Evolutionary conservation across 2,888 invertebrate species (phyloP), one percentile per base, ranked within the genome.

Genomic region (Phyllotreta striolata): DNA sequence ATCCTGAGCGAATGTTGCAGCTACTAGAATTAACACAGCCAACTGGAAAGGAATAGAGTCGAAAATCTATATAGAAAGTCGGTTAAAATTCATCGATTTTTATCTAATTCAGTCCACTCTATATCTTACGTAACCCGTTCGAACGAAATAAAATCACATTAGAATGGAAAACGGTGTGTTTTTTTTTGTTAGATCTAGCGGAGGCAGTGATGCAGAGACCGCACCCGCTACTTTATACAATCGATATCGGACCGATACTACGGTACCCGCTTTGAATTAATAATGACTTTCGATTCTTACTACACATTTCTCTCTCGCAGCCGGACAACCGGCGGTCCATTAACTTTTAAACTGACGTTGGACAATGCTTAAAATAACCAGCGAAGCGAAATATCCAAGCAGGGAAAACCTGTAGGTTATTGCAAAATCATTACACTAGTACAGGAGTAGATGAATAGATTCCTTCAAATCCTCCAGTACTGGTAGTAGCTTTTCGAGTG

Each of bases 1-100:
- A 63, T 84, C 84, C 84, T 86, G 78, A 79, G 79, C 81, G 81
- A 83, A 78, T 78, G 83, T 76, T 79, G 82, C 72, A 81, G 85
- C 78, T 82, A 78, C 74, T 46, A 76, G 59, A 57, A 73, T 72
- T 58, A 77, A 67, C 70, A 81, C 76, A 74, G 78, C 77, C 73
- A 79, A 74, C 82, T 82, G 14, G 24, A 60, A 64, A 14, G 41
- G 12, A 52, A 37, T 12, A 34, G 24, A 24, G 4, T 4, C 1
- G 24, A 51, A n/a, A 49, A 12, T 41, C 5, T 41, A 41, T n/a
- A 41, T n/a, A n/a, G 9, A 41, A 9, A 41, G 41, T 41, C 41
- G 9, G 10, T 6, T n/a, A 4, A n/a, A n/a, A n/a, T 41, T 41
- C 10, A 39, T 39, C 8, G 6, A 6, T 39, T 39, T 41, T 41